Base-by-base conservation (phyloP, 2,113 vertebrate species). In the Lucifuga dentata region DNA sequence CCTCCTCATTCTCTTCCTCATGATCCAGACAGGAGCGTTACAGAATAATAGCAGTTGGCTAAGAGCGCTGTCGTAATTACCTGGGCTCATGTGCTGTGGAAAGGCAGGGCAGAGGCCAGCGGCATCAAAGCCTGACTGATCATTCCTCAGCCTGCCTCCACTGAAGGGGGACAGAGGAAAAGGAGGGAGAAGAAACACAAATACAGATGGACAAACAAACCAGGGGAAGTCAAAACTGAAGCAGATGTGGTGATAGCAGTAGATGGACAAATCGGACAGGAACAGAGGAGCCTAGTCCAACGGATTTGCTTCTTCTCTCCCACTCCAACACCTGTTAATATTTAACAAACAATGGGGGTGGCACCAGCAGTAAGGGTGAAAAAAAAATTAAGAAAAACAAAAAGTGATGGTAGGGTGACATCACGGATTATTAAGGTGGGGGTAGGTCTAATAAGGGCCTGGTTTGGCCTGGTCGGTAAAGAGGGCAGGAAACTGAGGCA, bases 121-220 rank as follows among this genome's bases (percentile, higher is more conserved):
- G 53, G 83, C 87, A 90, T 91, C 90, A 91, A 90, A 92, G 90
- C 62, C 62, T 48, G 50, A 59, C 76, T 84, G 90, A 91, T 92
- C 88, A 87, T 83, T 87, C 86, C 78, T 88, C 76, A 78, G 81
- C 73, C 79, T 83, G 76, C 67, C 68, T 79, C 73, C 73, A 40
- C 70, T 59, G 81, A 70, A 44, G 53, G 49, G 74, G 45, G 52
- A 38, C 40, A 46, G 73, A 44, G 68, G 61, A 61, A 53, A 51
- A 59, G 62, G 38, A 60, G 77, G 75, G 63, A 52, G 60, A 36
- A 62, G 70, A 76, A 70, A 83, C 78, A 85, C 80, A 86, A 90
- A 91, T 83, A 90, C 84, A 91, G 83, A 84, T 88, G 78, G 86
- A 88, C 88, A 91, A 91, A 90, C 86, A 86, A 90, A 84, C 80